Conservation (phyloP, 92 coral and sea anemone species). For the Epizoanthus rinbou region DNA sequence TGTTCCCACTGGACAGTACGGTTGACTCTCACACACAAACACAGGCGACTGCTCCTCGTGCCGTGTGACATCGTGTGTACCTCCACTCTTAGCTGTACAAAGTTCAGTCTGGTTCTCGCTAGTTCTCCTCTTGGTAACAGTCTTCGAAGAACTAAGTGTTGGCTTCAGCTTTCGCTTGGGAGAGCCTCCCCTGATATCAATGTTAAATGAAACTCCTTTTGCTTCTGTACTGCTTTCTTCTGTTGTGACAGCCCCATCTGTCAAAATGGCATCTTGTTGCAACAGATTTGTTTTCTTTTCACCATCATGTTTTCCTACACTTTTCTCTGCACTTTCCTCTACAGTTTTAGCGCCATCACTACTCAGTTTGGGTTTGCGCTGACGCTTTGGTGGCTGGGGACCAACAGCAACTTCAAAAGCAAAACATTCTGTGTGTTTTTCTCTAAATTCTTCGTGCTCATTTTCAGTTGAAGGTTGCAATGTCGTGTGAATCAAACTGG, state of each 20-base stretch:
- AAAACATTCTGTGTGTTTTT: constrained; percentile 1
- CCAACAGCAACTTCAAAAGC: constrained; percentile 20
- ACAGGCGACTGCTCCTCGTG: no score
- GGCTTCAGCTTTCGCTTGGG: neutral
- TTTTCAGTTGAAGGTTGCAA: neutral
- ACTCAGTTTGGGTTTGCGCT: constrained; percentile 9
- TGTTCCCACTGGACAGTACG: no score
- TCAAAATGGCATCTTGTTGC: neutral
- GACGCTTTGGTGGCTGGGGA: neutral
- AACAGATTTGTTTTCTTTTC: neutral
- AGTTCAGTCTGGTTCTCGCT: no score
- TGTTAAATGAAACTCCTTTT: constrained; percentile 18
- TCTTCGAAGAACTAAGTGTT: constrained; percentile 21
- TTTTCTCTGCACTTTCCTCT: neutral
- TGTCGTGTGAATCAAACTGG: neutral
- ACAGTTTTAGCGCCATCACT: neutral
- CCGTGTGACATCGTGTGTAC: no score
- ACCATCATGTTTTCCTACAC: neutral
- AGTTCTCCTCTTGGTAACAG: constrained; percentile 8
- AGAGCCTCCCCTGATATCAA: constrained; percentile 1
- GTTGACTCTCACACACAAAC: no score
- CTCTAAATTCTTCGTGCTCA: neutral
- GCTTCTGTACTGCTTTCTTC: neutral
- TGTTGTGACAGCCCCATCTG: neutral
- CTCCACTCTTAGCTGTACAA: no score